A percentile compares a stretch with the other conserved stretches of the same genome.
These are phyloP conservation scores for Poeciliopsis prolifica DNA, from an alignment of 2,113 vertebrate species.

Conservation along the genomic window DNA sequence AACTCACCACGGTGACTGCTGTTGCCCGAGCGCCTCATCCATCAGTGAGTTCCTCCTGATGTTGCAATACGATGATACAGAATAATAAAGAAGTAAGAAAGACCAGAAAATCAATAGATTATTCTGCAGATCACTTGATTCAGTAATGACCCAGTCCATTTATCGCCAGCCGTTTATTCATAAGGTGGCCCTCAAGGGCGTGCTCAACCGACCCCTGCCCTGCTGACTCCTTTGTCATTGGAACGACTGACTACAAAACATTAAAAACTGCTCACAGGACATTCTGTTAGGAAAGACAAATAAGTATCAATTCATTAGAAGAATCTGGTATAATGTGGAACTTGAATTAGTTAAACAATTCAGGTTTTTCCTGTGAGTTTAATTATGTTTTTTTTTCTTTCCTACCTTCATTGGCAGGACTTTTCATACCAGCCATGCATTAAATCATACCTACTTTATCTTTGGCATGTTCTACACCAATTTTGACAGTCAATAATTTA, in stretches of 20 bases:
- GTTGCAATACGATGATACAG: constrained; percentile 82
- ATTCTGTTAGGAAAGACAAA: constrained; percentile 74
- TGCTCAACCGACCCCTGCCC: constrained; percentile 75
- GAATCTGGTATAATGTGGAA: neutral
- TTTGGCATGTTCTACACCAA: neutral
- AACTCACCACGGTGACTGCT: constrained; percentile 56
- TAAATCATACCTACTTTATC: neutral
- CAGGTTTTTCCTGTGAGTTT: neutral
- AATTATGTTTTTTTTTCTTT: neutral
- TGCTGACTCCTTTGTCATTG: constrained; percentile 74
- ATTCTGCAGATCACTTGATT: constrained; percentile 86
- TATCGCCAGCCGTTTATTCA: constrained; percentile 81
- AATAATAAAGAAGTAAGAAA: constrained; percentile 85
- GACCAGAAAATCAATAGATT: constrained; percentile 85
- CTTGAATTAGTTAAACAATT: neutral
- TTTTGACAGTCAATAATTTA: neutral
- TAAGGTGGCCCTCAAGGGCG: constrained; percentile 79
- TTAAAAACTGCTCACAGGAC: constrained; percentile 80
- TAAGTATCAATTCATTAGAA: constrained; percentile 14
- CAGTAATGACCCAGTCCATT: constrained; percentile 84
- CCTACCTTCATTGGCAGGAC: neutral
- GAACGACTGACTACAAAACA: constrained; percentile 80
- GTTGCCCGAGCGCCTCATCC: constrained; percentile 72
- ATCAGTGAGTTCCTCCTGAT: constrained; percentile 81
- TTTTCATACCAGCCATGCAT: neutral